Conservation (phyloP, 2,113 vertebrate genomes). For the Saccopteryx leptura region DNA sequence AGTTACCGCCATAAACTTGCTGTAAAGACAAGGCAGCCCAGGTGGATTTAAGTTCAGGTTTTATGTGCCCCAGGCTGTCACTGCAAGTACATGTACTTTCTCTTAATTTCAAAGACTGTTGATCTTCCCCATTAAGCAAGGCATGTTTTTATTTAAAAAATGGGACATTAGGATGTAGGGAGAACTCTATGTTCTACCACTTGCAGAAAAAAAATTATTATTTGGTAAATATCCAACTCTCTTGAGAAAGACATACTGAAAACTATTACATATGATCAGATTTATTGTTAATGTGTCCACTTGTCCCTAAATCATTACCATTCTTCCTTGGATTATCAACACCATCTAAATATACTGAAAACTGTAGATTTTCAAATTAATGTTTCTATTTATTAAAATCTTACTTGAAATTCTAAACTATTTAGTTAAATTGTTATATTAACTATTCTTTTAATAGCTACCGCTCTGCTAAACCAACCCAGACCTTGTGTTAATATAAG, state of each 20-base stretch:
- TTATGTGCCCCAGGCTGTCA: slow-evolving; percentile 6
- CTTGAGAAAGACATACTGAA: slow-evolving; percentile 44
- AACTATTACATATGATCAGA: slow-evolving; percentile 33
- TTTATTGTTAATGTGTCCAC: slow-evolving; percentile 23
- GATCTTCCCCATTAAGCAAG: slow-evolving; percentile 68
- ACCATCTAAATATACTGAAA: slow-evolving; percentile 30
- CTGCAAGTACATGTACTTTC: background rate
- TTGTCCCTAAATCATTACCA: background rate
- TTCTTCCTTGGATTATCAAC: background rate
- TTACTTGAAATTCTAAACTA: slow-evolving; percentile 22
- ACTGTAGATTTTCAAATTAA: background rate
- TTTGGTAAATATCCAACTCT: slow-evolving; percentile 45
- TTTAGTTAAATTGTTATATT: slow-evolving; percentile 23
- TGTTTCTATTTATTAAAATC: slow-evolving; percentile 38
- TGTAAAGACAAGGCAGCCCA: slow-evolving; percentile 28
- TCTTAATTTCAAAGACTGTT: slow-evolving; percentile 62
- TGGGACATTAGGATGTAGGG: background rate
- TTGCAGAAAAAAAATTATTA: slow-evolving; percentile 54
- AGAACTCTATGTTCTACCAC: slow-evolving; percentile 48
- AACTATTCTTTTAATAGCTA: background rate
- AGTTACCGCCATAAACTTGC: background rate
- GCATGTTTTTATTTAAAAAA: slow-evolving; percentile 68
- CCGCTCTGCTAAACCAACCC: background rate
- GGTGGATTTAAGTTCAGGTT: slow-evolving; percentile 29
- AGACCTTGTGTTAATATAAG: background rate